Evolutionary conservation across 53 echinoderm and acorn worm genomes (phyloP).

Genomic region (Holothuria scabra): DNA sequence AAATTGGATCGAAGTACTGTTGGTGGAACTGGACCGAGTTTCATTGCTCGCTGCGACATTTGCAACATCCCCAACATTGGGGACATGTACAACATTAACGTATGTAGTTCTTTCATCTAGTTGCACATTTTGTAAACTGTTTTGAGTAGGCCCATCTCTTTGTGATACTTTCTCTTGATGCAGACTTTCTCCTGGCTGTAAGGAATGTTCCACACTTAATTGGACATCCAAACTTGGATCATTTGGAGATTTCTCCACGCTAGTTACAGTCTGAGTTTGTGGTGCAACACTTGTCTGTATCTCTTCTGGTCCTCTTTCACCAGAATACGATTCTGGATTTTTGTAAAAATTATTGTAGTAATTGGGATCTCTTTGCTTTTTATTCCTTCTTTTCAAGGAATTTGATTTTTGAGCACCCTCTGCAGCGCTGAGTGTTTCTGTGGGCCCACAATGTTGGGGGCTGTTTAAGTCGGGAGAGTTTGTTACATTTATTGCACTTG

Average conservation of each 20-base stretch:
- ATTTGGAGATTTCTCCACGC: not conserved
- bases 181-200: not conserved
- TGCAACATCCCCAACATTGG: too few relatives aligned
- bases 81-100: too few relatives aligned
- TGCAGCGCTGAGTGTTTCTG: not conserved
- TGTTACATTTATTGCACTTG: slow-evolving; percentile 22
- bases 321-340: slow-evolving; percentile 44
- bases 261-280: not conserved
- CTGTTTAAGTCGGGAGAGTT: not conserved
- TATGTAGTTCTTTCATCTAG: slow-evolving; percentile 34
- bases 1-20: slow-evolving; percentile 32
- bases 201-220: not conserved
- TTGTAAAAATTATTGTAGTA: slow-evolving; percentile 78
- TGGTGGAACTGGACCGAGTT: slow-evolving; percentile 1
- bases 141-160: too few relatives aligned
- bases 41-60: not conserved
- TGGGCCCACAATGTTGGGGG: not conserved
- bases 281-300: slow-evolving; percentile 21
- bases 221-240: not conserved
- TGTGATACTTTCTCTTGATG: too few relatives aligned
- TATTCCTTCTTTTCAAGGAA: slow-evolving; percentile 73
- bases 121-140: slow-evolving; percentile 19
- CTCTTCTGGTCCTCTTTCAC: slow-evolving; percentile 2
- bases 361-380: slow-evolving; percentile 88
- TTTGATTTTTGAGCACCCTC: slow-evolving; percentile 41